These are phyloP conservation scores for Lithobates pipiens DNA, from an alignment of 2,797 vertebrate species.

Conservation along the genomic window DNA sequence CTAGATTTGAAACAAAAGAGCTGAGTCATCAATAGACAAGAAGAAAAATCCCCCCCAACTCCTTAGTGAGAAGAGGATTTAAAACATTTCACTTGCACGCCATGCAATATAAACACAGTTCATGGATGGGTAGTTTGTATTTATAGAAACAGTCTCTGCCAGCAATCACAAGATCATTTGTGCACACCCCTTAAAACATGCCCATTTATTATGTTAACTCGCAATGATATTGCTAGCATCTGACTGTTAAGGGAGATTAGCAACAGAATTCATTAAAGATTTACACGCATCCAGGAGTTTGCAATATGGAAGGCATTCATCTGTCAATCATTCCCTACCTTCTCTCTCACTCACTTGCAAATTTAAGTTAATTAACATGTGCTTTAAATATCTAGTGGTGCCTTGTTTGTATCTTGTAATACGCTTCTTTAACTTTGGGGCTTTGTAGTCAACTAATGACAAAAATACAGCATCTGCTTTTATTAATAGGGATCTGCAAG, in stretches of 20 bases:
- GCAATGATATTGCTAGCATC: constrained; percentile 46
- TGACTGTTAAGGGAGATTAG: constrained; percentile 52
- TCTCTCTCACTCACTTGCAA: constrained; percentile 41
- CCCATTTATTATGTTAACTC: constrained; percentile 60
- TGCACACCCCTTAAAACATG: constrained; percentile 56
- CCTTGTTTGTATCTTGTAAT: constrained; percentile 26
- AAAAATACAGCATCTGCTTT: not conserved
- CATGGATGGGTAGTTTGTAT: constrained; percentile 54
- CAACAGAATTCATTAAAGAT: constrained; percentile 56
- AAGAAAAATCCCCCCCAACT: not conserved
- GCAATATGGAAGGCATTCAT: constrained; percentile 42
- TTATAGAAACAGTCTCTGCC: constrained; percentile 44
- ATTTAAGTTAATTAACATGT: constrained; percentile 40
- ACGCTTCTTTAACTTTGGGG: not conserved
- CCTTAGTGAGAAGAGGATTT: constrained; percentile 8
- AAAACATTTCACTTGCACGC: constrained; percentile 34
- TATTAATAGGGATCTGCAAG: constrained; percentile 1
- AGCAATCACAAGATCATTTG: constrained; percentile 56
- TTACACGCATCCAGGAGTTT: constrained; percentile 52
- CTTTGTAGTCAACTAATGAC: not conserved
- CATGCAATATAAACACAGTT: constrained; percentile 52
- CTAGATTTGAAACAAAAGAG: constrained; percentile 8
- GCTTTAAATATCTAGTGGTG: not conserved
- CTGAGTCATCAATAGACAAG: constrained; percentile 33
- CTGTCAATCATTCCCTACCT: constrained; percentile 38